phyloP scores from a whole-genome alignment of 23 tunicate species.

The Phallusia fumigata region DNA sequence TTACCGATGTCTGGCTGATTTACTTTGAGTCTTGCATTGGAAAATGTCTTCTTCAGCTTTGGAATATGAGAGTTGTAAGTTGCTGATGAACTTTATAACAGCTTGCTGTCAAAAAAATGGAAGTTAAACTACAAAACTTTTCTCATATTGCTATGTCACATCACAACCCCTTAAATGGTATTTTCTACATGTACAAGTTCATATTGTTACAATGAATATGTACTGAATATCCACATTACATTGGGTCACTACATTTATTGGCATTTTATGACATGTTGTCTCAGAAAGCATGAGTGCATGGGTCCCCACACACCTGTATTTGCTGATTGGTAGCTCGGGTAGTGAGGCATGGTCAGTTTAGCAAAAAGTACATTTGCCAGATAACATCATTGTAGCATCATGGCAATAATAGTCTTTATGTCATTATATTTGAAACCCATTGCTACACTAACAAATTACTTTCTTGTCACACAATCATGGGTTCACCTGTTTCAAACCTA shows the following conservation, averaged over 20 bases:
- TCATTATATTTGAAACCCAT: no score
- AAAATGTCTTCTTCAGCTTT: conserved; percentile 37
- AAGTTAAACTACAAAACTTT: neutral
- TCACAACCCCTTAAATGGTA: neutral
- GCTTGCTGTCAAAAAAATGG: conserved; percentile 33
- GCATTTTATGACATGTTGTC: neutral
- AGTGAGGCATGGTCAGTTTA: no score
- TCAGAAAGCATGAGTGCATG: no score
- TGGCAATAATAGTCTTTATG: no score
- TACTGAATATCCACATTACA: neutral
- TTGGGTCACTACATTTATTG: neutral
- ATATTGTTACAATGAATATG: neutral
- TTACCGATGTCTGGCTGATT: conserved; percentile 51
- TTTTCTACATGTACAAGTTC: neutral
- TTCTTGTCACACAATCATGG: no score
- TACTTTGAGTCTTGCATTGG: conserved; percentile 14
- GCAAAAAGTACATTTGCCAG: no score
- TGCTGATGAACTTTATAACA: conserved; percentile 49
- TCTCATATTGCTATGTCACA: no score
- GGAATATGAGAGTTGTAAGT: conserved; percentile 46
- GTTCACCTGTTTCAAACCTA: no score
- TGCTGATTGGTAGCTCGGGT: no score
- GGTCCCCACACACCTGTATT: no score
- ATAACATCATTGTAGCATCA: no score
- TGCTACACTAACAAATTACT: no score